Percentiles rank a stretch among this genome's conserved stretches.
phyloP scores from a whole-genome alignment of 2,888 invertebrate genomes.

The Epirrhoe tristata region DNA sequence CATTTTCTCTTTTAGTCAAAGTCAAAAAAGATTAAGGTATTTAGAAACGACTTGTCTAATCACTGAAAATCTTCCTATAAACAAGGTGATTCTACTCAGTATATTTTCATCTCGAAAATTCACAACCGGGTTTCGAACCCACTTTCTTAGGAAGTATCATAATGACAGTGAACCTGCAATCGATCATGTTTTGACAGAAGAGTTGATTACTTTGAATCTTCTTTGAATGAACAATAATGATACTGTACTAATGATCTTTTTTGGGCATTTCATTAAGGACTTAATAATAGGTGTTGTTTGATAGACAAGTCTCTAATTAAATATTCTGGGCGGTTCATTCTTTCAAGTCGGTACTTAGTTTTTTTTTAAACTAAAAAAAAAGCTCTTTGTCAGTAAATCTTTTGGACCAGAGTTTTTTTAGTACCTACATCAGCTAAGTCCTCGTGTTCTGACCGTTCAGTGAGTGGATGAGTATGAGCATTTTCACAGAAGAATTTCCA shows the following conservation, averaged over 20 bases:
- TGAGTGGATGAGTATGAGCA: too few species aligned
- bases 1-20: too few species aligned
- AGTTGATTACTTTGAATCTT: neutral
- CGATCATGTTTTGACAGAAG: neutral
- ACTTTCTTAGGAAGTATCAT: neutral
- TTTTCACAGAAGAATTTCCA: too few species aligned
- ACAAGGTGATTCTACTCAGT: too few species aligned
- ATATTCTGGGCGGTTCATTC: neutral
- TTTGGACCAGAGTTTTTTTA: too few species aligned
- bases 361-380: neutral
- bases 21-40: too few species aligned
- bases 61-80: too few species aligned
- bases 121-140: neutral
- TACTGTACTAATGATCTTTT: constrained; percentile 1
- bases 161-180: neutral
- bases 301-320: neutral
- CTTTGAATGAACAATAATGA: neutral
- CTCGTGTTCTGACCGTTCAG: too few species aligned
- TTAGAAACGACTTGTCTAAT: too few species aligned
- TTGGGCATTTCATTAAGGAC: neutral
- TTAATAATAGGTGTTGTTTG: neutral
- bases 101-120: neutral
- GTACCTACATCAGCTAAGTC: too few species aligned
- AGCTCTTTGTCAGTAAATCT: too few species aligned
- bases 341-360: neutral